Evolutionary conservation across 2,797 vertebrate genomes (phyloP), one percentile per base, ranked within the genome.

Genomic region (Rhinoraja longicauda): DNA sequence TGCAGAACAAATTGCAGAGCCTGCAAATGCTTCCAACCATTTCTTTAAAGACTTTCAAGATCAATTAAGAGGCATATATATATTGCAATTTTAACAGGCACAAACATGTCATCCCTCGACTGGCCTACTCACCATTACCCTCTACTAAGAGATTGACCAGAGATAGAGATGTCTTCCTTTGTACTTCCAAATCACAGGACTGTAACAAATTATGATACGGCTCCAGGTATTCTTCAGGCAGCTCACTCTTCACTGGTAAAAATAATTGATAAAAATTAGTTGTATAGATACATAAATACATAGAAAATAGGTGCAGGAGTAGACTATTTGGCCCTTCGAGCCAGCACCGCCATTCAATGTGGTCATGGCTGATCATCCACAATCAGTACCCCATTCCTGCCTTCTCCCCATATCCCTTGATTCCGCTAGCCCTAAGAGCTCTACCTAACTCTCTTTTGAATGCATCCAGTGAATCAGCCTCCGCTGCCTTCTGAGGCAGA

Each of bases 81-180:
- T 13, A 77, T 3, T 29, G 75, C n/a, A 77, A 17, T 39, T 78
- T 53, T 53, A 81, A 57, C 45, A 81, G 21, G 39, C 79, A 79
- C 79, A 53, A 81, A 53, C 21, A n/a, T n/a, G 4, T 86, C 86
- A 62, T 17, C 8, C 59, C 17, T 36, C 67, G 2, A 39, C 45
- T 73, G 70, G 5, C 39, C 24, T 78, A 95, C 96, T 96, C 94
- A 97, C 97, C 95, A 13, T 97, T 96, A 94, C 95, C 96, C 94
- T 97, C 96, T 36, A 96, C 94, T 67, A 98, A 95, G 88, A 98
- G 96, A 94, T 96, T 97, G 79, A 97, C 96, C 93, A 97, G 94
- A 0, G 97, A 95, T 36, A 97, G 95, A 59, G 96, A 97, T 92
- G 95, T 94, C 36, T 95, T 96, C 93, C 96, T 97, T 92, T 97